Percentiles rank a stretch among this genome's conserved stretches.
Conservation (phyloP, 2,888 invertebrate species). For the Panopea generosa region DNA sequence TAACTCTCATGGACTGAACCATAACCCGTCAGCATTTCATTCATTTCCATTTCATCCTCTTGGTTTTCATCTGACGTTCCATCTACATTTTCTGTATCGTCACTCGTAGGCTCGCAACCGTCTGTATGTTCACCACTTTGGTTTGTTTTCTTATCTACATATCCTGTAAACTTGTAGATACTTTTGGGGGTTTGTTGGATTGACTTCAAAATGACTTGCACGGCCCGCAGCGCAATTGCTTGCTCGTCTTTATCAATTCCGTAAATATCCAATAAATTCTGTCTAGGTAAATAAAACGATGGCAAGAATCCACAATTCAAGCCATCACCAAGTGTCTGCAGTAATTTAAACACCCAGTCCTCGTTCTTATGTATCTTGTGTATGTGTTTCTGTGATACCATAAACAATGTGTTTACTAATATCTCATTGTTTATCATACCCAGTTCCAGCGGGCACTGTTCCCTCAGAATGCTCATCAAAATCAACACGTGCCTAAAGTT, state of each 20-base stretch:
- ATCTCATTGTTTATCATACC: constrained; percentile 59
- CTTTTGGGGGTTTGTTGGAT: constrained; percentile 46
- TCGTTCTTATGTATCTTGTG: constrained; percentile 48
- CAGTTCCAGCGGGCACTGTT: constrained; percentile 43
- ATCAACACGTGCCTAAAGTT: constrained; percentile 62
- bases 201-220: constrained; percentile 37
- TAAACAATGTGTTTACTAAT: constrained; percentile 62
- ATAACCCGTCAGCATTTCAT: not conserved
- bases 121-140: constrained; percentile 10
- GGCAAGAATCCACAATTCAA: constrained; percentile 54
- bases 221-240: constrained; percentile 27
- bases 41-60: constrained; percentile 5
- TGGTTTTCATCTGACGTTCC: not conserved
- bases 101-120: not conserved
- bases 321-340: constrained; percentile 51
- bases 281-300: constrained; percentile 61
- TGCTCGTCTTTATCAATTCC: constrained; percentile 25
- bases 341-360: constrained; percentile 59
- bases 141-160: constrained; percentile 34
- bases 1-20: not conserved
- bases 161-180: constrained; percentile 55
- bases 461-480: constrained; percentile 60
- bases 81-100: constrained; percentile 11
- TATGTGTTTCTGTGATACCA: constrained; percentile 60
- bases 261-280: constrained; percentile 52